Evolutionary conservation across 2,888 invertebrate species (phyloP), one percentile per base, ranked within the genome.

Genomic region (Ellobium chinense): DNA sequence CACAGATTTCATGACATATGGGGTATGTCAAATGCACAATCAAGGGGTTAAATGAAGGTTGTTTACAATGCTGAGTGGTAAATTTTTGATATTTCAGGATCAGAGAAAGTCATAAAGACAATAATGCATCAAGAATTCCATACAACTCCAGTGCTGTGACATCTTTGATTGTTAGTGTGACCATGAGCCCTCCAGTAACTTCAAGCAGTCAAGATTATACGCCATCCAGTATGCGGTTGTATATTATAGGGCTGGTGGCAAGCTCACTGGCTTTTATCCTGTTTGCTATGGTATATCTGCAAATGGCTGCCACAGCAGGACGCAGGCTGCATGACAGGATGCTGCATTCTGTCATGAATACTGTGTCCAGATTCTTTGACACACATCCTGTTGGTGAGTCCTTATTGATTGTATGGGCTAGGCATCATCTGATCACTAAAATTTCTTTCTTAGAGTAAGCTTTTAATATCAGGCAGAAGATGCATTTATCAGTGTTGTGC

Each of bases 351-450:
- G 95, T 98, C 27, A 95, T 96, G 3, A 94, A 96, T 27, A 96
- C 97, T 0, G 95, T 96, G 0, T 96, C 97, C 95, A 94, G 95
- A n/a, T 98, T 98, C 93, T 98, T 97, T 93, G 97, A 97, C 91
- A 95, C 95, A 0, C 97, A 97, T 93, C 96, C 97, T 0, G 95
- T 96, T 14, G 96, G 96, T 95, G 91, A 94, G 93, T 84, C 5
- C 5, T n/a, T 60, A n/a, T 24, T 27, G 60, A 27, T n/a, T n/a
- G n/a, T n/a, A n/a, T n/a, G n/a, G n/a, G n/a, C n/a, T n/a, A n/a
- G n/a, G n/a, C n/a, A n/a, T n/a, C n/a, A n/a, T n/a, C n/a, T n/a
- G n/a, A n/a, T n/a, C n/a, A n/a, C n/a, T n/a, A n/a, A n/a, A n/a
- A n/a, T n/a, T n/a, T n/a, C n/a, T n/a, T n/a, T n/a, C n/a, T n/a